Percentiles rank a stretch among this genome's conserved stretches.
phyloP scores from a whole-genome alignment of 2,113 vertebrate species.

The Ceyx cyanopectus region DNA sequence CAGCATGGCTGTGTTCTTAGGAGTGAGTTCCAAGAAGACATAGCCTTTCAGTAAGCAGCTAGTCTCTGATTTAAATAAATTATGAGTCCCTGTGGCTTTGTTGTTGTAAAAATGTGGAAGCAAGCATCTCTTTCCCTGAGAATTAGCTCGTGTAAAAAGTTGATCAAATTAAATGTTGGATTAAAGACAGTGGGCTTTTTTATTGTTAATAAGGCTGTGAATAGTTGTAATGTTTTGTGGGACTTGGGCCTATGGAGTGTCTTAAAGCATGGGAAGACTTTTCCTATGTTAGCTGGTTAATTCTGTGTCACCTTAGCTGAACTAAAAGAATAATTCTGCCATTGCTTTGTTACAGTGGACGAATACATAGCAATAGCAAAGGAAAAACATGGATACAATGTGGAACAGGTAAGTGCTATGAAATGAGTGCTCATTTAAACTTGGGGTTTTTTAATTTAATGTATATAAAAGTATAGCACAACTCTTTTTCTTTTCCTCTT shows the following conservation, averaged over 20 bases:
- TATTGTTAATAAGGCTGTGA: not conserved
- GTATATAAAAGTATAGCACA: conserved; percentile 9
- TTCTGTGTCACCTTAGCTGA: not conserved
- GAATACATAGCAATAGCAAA: conserved; percentile 98
- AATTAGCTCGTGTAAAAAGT: not conserved
- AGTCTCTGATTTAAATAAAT: not conserved
- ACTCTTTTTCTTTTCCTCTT: not conserved
- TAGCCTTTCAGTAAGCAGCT: not conserved
- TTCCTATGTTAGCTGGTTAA: not conserved
- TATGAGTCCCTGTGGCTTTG: not conserved
- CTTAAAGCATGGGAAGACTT: not conserved
- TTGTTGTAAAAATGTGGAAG: not conserved
- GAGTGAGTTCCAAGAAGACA: not conserved
- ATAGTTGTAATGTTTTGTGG: not conserved
- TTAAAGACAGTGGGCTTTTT: not conserved
- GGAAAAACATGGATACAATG: conserved; percentile 98
- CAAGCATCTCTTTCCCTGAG: not conserved
- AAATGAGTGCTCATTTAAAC: conserved; percentile 21
- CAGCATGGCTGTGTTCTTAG: not conserved
- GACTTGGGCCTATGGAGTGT: not conserved
- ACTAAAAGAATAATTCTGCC: conserved; percentile 48
- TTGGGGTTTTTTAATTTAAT: not conserved
- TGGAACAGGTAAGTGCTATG: conserved; percentile 89
- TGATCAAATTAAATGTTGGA: not conserved
- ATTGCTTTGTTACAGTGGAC: conserved; percentile 88